Base-by-base conservation (phyloP, 2,113 vertebrate genomes). In the Pardalotus punctatus region DNA sequence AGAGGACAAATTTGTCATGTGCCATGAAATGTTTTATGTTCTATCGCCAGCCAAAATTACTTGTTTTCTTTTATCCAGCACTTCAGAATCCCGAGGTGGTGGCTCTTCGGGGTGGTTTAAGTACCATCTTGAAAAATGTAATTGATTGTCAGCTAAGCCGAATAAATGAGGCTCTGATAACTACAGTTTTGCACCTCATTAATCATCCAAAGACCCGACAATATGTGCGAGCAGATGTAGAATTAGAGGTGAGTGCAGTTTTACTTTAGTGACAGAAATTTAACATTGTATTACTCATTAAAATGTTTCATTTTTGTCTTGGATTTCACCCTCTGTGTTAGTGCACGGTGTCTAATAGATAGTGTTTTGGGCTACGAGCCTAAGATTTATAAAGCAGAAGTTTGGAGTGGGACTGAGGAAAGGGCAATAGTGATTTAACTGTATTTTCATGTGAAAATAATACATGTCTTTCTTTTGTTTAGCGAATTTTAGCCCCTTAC, bases 401-500 rank as follows among this genome's bases (percentile, higher is more conserved):
- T 73, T 72, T 45, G n/a, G 16, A 85, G 23, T 88, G 71, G 58
- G 66, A 50, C 31, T 72, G 64, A 76, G 29, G 28, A 65, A 61
- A 7, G 24, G 66, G 31, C 43, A 82, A 7, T 40, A 56, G 17
- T 29, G 16, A 17, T 92, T 81, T 53, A 62, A 56, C 50, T 90
- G 42, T 90, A 50, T 86, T 92, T 50, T 94, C 21, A n/a, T 36
- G 19, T 78, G 81, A 94, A 78, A 92, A 35, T 97, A 92, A 88
- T 78, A 27, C 21, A 21, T 91, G 25, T 94, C 72, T 95, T 71
- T 96, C 95, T 95, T 76, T 82, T 77, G 64, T 96, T 88, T 96
- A 99, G 99, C 98, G 99, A 99, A 99, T 99, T 98, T 98, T 99
- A 82, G 99, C 99, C 73, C 99, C 99, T 91, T 99, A 99, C 97